Percentiles rank a stretch among this genome's conserved stretches.
phyloP scores from a whole-genome alignment of 1,140 invertebrate genomes.

The Rhynchophorus ferrugineus region DNA sequence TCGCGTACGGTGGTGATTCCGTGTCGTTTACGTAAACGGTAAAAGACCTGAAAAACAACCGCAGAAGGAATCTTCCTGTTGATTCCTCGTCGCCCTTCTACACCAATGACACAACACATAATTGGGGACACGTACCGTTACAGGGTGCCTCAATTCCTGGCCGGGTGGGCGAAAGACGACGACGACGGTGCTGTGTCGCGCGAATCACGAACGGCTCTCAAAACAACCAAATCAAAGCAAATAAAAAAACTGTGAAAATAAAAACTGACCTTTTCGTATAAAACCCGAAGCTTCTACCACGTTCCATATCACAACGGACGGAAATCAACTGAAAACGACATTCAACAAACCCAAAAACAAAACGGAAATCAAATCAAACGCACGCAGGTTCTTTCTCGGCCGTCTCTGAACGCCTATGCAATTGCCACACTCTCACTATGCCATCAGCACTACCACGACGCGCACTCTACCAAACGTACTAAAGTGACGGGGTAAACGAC shows the following conservation, averaged over 20 bases:
- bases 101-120: not conserved
- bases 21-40: too few relatives aligned
- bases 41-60: too few relatives aligned
- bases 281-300: constrained; percentile 39
- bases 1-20: too few relatives aligned
- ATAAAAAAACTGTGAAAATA: constrained; percentile 28
- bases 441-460: too few relatives aligned
- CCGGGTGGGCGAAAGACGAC: not conserved
- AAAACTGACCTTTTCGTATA: constrained; percentile 42
- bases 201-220: too few relatives aligned
- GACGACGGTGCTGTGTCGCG: not conserved
- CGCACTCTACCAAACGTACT: too few relatives aligned
- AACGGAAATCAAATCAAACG: constrained; percentile 23
- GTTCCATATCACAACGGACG: constrained; percentile 37
- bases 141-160: not conserved
- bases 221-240: constrained; percentile 21
- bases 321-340: constrained; percentile 30
- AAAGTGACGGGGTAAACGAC: not conserved
- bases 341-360: too few relatives aligned
- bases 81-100: too few relatives aligned
- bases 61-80: too few relatives aligned
- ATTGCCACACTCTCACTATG: too few relatives aligned
- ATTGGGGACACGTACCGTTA: constrained; percentile 24
- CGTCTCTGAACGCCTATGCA: too few relatives aligned
- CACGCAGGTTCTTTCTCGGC: too few relatives aligned